Evolutionary conservation across 2,888 invertebrate genomes (phyloP).

Genomic region (Drosophila stalkeri): DNA sequence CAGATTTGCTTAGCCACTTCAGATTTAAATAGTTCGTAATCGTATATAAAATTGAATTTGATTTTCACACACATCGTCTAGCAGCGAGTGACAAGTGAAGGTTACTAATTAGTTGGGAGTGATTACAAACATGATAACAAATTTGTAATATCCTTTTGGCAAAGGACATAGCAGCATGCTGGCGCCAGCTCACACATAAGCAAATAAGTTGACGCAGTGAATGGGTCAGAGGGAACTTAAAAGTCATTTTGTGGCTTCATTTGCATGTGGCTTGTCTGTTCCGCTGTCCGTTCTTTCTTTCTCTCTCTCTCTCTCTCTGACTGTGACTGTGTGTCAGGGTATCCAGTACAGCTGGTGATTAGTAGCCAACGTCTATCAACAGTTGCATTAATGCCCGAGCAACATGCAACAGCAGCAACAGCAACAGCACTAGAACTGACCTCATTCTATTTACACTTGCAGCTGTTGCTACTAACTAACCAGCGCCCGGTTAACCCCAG

Average conservation of each 20-base stretch:
- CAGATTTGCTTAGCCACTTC: not conserved
- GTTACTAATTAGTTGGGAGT: constrained; percentile 6
- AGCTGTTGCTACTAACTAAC: constrained; percentile 64
- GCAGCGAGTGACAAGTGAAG: constrained; percentile 1
- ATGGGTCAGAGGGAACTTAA: constrained; percentile 38
- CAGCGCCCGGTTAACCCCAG: constrained; percentile 7
- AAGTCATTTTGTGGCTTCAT: constrained; percentile 73
- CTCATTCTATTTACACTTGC: constrained; percentile 73
- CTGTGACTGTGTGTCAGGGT: constrained; percentile 7
- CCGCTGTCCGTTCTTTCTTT: not conserved
- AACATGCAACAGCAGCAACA: constrained; percentile 73
- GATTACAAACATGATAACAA: constrained; percentile 14
- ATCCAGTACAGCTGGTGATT: constrained; percentile 60
- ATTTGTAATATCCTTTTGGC: constrained; percentile 6
- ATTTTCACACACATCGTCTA: not conserved
- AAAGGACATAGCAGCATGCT: not conserved
- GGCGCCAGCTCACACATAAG: constrained; percentile 32
- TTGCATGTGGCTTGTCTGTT: constrained; percentile 57
- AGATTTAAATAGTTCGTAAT: too few relatives aligned
- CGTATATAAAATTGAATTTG: not conserved
- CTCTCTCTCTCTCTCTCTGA: not conserved
- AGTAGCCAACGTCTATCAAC: constrained; percentile 76
- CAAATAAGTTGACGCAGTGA: constrained; percentile 27
- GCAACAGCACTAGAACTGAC: constrained; percentile 51
- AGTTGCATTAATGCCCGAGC: constrained; percentile 71